Percentiles rank a stretch among this genome's conserved stretches.
phyloP scores from a whole-genome alignment of 2,888 invertebrate species.

The Amphimallon solstitiale region DNA sequence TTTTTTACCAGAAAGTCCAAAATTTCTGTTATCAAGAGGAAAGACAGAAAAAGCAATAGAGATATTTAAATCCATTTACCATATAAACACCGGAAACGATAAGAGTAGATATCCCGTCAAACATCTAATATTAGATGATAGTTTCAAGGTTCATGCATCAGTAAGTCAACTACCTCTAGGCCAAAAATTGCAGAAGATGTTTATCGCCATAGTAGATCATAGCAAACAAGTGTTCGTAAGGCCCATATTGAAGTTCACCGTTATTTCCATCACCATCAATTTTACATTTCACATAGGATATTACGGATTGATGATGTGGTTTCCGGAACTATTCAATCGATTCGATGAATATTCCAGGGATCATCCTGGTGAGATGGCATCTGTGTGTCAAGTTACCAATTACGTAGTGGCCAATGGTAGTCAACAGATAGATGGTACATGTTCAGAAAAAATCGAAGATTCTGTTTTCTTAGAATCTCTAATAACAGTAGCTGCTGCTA shows the following conservation, averaged over 20 bases:
- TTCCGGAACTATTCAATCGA: conserved; percentile 92
- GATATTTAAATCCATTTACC: conserved; percentile 83
- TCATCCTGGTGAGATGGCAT: conserved; percentile 73
- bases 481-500: conserved; percentile 86
- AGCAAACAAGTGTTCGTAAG: conserved; percentile 83
- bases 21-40: conserved; percentile 84
- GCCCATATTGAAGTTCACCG: conserved; percentile 84
- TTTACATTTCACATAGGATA: conserved; percentile 95
- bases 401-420: conserved; percentile 77
- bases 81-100: conserved; percentile 81
- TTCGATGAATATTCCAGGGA: conserved; percentile 82
- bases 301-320: conserved; percentile 97
- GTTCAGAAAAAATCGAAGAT: conserved; percentile 78
- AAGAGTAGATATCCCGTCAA: conserved; percentile 82
- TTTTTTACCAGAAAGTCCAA: conserved; percentile 90
- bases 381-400: conserved; percentile 80
- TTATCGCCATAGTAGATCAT: conserved; percentile 81
- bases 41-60: conserved; percentile 82
- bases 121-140: conserved; percentile 72
- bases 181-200: conserved; percentile 78
- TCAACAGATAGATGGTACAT: conserved; percentile 69
- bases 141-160: conserved; percentile 51
- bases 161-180: conserved; percentile 66
- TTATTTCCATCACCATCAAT: conserved; percentile 88
- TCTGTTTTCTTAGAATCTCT: conserved; percentile 87